Conservation (phyloP, 2,113 vertebrate species). For the Hemicordylus capensis region DNA sequence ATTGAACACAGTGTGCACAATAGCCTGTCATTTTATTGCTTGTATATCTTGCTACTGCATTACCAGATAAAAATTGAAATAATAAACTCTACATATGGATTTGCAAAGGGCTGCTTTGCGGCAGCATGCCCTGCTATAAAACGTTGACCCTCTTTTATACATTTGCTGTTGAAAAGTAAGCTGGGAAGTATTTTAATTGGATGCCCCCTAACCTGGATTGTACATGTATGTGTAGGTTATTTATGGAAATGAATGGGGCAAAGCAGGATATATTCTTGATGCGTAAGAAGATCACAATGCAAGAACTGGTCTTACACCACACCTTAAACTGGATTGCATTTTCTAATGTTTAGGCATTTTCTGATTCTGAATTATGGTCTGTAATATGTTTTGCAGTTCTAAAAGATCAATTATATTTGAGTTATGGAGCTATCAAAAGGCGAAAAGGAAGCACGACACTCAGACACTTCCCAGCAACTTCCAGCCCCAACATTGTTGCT, state of each 20-base stretch:
- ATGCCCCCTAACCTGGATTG: background rate
- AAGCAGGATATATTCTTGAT: background rate
- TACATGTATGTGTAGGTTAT: background rate
- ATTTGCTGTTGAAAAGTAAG: background rate
- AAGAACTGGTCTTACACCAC: too few species aligned
- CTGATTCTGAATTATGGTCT: background rate
- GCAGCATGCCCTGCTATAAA: rapidly evolving
- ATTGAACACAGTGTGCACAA: background rate
- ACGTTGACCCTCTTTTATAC: background rate
- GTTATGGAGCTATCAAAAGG: background rate
- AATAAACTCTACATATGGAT: background rate
- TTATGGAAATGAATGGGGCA: background rate
- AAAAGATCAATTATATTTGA: background rate
- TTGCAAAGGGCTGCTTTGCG: background rate
- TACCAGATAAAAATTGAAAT: background rate
- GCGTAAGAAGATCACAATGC: background rate
- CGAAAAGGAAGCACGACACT: background rate
- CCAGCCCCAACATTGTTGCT: background rate
- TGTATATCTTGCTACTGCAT: background rate
- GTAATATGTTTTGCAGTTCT: background rate
- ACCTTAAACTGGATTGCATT: background rate
- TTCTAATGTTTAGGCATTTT: background rate
- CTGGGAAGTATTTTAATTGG: background rate
- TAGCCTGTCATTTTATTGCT: background rate
- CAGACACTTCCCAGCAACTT: background rate